Evolutionary conservation across 2,797 vertebrate genomes (phyloP).

Genomic region (Bradypodion ventrale): DNA sequence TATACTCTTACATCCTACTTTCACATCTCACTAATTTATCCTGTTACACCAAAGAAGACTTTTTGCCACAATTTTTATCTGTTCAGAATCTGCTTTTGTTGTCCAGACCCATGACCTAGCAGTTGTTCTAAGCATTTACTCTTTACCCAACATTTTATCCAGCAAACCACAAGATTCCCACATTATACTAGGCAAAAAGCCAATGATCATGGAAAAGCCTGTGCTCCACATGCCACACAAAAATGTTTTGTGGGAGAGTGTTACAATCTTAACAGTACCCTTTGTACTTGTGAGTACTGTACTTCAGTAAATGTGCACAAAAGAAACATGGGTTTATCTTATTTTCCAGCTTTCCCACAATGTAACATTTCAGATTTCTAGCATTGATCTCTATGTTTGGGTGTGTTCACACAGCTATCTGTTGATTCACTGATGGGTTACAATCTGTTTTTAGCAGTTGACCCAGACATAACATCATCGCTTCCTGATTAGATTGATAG

Average conservation of each 20-base stretch:
- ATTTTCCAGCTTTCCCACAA: background rate
- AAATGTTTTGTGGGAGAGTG: background rate
- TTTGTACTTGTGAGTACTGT: background rate
- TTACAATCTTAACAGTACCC: background rate
- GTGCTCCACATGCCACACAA: background rate
- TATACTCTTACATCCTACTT: too few species aligned
- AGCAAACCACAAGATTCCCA: slow-evolving; percentile 32
- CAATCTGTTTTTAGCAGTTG: slow-evolving; percentile 77
- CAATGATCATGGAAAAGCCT: background rate
- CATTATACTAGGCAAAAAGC: background rate
- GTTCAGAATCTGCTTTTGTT: background rate
- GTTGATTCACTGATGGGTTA: slow-evolving; percentile 74
- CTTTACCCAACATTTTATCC: slow-evolving; percentile 7
- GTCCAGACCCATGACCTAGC: slow-evolving; percentile 10
- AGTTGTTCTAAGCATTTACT: background rate
- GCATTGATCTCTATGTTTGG: slow-evolving; percentile 36
- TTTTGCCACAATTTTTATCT: background rate
- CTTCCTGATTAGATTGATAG: slow-evolving; percentile 85
- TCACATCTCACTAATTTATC: too few species aligned
- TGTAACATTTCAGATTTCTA: slow-evolving; percentile 19
- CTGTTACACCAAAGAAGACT: background rate
- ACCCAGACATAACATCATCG: slow-evolving; percentile 83
- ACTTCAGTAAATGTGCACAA: background rate
- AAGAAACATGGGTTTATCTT: background rate
- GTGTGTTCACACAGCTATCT: slow-evolving; percentile 34